Evolutionary conservation across 2,113 vertebrate genomes (phyloP), one percentile per base, ranked within the genome.

Genomic region (Paramormyrops kingsleyae): DNA sequence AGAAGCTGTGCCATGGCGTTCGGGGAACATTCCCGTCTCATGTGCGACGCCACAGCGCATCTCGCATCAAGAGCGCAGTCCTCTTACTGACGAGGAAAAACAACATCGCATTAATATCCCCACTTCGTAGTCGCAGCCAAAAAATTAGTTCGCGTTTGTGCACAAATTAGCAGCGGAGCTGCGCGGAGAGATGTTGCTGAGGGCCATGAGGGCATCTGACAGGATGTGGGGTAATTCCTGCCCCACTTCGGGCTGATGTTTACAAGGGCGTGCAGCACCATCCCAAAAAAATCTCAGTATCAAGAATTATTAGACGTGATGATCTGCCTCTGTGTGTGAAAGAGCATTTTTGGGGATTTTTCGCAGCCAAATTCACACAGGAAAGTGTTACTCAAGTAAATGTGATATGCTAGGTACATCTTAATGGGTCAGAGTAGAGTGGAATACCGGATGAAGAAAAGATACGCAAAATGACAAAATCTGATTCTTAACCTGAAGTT

Each of bases 81-180:
- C 94, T 93, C 93, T 94, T 93, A 93, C 94, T 93, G 94, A 96
- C 95, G 95, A 94, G 93, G 24, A 39, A 53, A 93, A 95, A 95
- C 94, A 93, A 91, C 94, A 91, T 94, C 66, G 93, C 94, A 93
- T 95, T 95, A 95, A 95, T 95, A 95, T 95, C 90, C 90, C 31
- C 70, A 92, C 93, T 94, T 93, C 92, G 91, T 94, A 94, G 52
- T 93, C 94, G 95, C 59, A 66, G 59, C 94, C 94, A 94, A 94
- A 95, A 42, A 95, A 95, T 94, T 95, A 94, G 94, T 94, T 93
- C 92, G 94, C 92, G 94, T 95, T 94, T 93, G 90, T 91, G 95
- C 95, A 95, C 95, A 95, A 95, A 96, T 96, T 95, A 95, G 94
- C 90, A 89, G 92, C 50, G 53, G 85, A 49, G 27, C 50, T 87